Conservation (phyloP, 1,140 invertebrate species). For the Mamestra configurata region DNA sequence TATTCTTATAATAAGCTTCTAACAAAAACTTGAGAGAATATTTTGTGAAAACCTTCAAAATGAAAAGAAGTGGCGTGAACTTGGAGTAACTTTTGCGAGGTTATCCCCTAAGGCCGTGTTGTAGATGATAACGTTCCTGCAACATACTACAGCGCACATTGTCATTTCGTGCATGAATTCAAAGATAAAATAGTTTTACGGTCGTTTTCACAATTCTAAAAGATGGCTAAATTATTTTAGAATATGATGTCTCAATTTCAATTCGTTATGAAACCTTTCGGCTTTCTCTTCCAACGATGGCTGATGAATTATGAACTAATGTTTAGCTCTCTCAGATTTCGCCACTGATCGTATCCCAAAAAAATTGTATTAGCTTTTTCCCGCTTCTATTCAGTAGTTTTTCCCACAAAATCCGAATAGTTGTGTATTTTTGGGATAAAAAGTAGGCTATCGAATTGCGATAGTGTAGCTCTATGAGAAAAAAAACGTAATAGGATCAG, state of each 20-base stretch:
- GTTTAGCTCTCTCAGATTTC: too few relatives aligned
- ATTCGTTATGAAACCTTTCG: too few relatives aligned
- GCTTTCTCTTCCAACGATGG: too few relatives aligned
- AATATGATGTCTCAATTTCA: not conserved
- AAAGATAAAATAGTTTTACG: not conserved
- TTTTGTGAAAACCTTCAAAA: not conserved
- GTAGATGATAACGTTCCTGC: slow-evolving; percentile 24
- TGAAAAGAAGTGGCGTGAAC: not conserved
- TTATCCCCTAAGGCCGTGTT: slow-evolving; percentile 23
- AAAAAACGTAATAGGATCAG: too few relatives aligned
- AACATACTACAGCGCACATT: slow-evolving; percentile 4
- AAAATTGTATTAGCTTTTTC: too few relatives aligned
- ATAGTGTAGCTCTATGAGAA: too few relatives aligned
- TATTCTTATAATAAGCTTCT: not conserved
- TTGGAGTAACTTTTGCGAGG: not conserved
- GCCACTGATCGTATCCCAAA: too few relatives aligned
- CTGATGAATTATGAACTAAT: too few relatives aligned
- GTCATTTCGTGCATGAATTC: slow-evolving; percentile 11
- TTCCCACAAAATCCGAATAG: too few relatives aligned
- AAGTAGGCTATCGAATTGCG: too few relatives aligned
- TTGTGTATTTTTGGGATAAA: too few relatives aligned
- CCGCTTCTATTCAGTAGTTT: too few relatives aligned
- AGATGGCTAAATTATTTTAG: not conserved
- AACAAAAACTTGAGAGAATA: not conserved
- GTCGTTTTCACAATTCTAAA: not conserved